Base-by-base conservation (phyloP, 2,113 vertebrate genomes). In the Tichodroma muraria region DNA sequence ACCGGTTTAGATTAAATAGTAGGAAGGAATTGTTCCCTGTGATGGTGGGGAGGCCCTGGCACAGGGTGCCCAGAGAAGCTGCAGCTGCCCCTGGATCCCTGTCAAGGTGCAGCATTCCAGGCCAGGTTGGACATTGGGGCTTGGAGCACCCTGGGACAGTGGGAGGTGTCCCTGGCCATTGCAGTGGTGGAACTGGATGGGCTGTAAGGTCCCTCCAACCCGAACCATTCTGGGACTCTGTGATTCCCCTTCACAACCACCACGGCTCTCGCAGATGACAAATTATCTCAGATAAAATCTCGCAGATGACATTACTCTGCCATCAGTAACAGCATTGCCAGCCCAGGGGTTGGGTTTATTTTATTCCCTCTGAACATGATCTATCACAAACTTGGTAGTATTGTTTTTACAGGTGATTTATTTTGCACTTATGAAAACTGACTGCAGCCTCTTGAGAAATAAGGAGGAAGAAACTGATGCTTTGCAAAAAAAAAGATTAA, bases 301-400 rank as follows among this genome's bases (percentile, higher is more conserved):
- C n/a, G n/a, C n/a, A n/a, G n/a, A n/a, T n/a, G n/a, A 37, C 7
- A 23, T 21, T 5, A 8, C 60, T 50, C 30, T 56, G 54, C 83
- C 52, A 20, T 14, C 24, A 13, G 33, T 38, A 54, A 65, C 40
- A 80, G 19, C 11, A 45, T 6, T 73, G 37, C n/a, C 19, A 37
- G 0, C 1, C 4, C 5, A 27, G 37, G 24, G 5, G 3, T 5
- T 57, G 22, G 8, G 4, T 57, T 68, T 37, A 5, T 71, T 80
- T 57, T 52, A 38, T 70, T 42, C 14, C 6, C 19, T 6, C 15
- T 21, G 5, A 52, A 40, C 9, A 20, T 4, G 18, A 69, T 35
- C 33, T 77, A 23, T 24, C 75, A 44, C 31, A 35, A 27, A 70
- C 8, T 25, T 65, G 4, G 24, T 21, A 37, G 10, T 17, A 56